phyloP scores from a whole-genome alignment of 2,113 vertebrate species.

The Amazona vittata region DNA sequence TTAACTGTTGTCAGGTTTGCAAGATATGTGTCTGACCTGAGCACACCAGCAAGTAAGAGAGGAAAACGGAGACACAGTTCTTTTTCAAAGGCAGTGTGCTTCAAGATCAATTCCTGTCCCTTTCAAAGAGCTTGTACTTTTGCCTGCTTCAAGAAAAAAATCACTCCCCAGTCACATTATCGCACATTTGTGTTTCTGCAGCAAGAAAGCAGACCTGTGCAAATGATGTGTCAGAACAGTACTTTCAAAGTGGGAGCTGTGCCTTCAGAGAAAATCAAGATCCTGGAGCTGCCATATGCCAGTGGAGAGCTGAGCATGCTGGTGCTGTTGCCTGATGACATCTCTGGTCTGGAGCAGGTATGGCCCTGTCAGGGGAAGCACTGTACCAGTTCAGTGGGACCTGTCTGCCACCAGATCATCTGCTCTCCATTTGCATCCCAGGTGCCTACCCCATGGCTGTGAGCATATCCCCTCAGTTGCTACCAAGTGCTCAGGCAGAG shows the following conservation, averaged over 20 bases:
- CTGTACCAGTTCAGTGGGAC: neutral
- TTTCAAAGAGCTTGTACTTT: neutral
- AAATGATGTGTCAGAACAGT: too few relatives aligned
- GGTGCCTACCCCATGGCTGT: neutral
- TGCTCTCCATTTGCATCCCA: neutral
- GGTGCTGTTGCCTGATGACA: too few relatives aligned
- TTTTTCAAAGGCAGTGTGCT: neutral
- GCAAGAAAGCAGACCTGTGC: too few relatives aligned
- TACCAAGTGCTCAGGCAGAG: neutral
- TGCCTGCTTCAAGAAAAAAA: too few relatives aligned
- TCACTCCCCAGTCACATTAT: too few relatives aligned
- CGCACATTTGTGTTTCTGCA: too few relatives aligned
- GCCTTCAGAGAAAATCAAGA: too few relatives aligned
- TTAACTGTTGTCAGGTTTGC: neutral
- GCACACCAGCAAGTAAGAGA: neutral
- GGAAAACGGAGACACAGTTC: neutral
- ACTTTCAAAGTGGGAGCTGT: too few relatives aligned
- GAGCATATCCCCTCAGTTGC: neutral
- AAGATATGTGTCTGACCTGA: neutral
- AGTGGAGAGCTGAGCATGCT: too few relatives aligned
- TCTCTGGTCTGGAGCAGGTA: conserved; percentile 39
- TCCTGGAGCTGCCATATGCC: too few relatives aligned
- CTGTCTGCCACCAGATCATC: neutral
- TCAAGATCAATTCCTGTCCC: neutral
- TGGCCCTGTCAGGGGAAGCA: neutral